These are phyloP conservation scores for Alloplasta piceator DNA, from an alignment of 2,888 invertebrate genomes.

Conservation along the genomic window DNA sequence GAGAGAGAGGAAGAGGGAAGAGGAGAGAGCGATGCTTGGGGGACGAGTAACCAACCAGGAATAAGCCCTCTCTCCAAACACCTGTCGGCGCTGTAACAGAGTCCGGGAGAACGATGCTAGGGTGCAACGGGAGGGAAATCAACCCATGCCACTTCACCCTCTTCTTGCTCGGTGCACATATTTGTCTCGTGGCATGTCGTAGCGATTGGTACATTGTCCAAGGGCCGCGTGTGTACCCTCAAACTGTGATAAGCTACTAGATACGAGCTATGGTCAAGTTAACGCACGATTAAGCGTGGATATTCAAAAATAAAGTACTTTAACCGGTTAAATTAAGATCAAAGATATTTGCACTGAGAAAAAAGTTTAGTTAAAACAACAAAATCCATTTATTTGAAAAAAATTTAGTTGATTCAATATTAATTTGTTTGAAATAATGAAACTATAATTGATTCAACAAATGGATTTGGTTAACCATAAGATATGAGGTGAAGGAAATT, in stretches of 20 bases:
- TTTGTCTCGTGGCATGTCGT: slow-evolving; percentile 58
- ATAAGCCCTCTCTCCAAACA: slow-evolving; percentile 61
- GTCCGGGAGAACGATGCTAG: slow-evolving; percentile 21
- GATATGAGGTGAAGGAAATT: no score
- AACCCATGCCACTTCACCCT: slow-evolving; percentile 27
- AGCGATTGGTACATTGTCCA: slow-evolving; percentile 35
- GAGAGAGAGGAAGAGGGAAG: no score
- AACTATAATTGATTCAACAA: no score
- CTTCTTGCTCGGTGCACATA: slow-evolving; percentile 47
- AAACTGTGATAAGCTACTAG: slow-evolving; percentile 12
- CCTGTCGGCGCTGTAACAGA: slow-evolving; percentile 53
- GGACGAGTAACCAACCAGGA: slow-evolving; percentile 14
- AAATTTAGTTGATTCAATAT: no score
- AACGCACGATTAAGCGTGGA: not conserved
- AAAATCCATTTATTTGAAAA: no score
- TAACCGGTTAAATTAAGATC: no score
- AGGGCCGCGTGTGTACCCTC: not conserved
- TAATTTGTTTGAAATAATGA: no score
- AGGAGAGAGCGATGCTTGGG: no score
- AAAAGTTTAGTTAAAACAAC: no score
- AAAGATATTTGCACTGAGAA: no score
- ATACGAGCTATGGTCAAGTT: not conserved
- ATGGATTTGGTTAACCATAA: no score
- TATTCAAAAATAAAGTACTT: not conserved
- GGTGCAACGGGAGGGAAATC: slow-evolving; percentile 47